Evolutionary conservation across 2,113 vertebrate genomes (phyloP).

Genomic region (Casuarius casuarius): DNA sequence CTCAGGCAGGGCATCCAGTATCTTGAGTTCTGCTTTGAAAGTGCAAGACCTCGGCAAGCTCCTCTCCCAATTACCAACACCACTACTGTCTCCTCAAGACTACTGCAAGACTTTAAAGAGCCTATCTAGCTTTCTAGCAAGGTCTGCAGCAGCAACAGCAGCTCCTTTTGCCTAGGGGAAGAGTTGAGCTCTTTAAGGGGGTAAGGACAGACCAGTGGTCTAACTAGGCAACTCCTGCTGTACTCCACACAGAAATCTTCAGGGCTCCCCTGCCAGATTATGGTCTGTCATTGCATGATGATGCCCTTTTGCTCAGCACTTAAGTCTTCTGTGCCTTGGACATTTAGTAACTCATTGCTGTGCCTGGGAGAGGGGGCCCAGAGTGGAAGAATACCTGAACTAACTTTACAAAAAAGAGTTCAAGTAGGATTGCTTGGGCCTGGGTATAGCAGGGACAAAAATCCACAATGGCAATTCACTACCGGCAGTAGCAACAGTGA

Average conservation of each 20-base stretch:
- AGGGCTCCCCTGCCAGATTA: background rate
- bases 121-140: background rate
- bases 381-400: background rate
- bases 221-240: background rate
- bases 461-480: background rate
- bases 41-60: background rate
- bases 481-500: background rate
- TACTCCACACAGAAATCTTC: background rate
- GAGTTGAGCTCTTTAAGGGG: background rate
- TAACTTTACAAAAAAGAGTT: background rate
- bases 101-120: background rate
- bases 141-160: background rate
- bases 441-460: background rate
- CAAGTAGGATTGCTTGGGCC: background rate
- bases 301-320: background rate
- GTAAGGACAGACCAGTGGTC: background rate
- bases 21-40: background rate
- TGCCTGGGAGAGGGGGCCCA: fast-evolving
- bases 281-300: background rate
- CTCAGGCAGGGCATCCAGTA: background rate
- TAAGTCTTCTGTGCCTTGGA: background rate
- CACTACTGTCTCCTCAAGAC: background rate
- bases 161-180: background rate
- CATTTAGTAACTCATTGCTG: background rate
- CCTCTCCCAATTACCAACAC: background rate